phyloP scores from a whole-genome alignment of 2,113 vertebrate species.

The Albula glossodonta region DNA sequence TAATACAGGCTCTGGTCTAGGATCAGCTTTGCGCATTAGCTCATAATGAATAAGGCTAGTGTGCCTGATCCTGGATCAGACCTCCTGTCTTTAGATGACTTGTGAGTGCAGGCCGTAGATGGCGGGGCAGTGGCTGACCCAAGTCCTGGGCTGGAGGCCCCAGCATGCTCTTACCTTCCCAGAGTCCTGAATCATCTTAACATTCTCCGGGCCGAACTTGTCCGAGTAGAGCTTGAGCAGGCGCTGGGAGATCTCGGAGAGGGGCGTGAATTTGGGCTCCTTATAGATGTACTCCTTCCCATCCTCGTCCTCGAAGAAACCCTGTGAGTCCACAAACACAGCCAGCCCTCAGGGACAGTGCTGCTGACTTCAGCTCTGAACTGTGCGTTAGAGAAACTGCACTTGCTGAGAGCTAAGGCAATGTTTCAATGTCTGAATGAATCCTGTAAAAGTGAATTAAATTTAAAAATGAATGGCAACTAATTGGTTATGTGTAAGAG shows the following conservation, averaged over 20 bases:
- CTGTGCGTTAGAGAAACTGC: not conserved
- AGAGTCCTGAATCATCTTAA: slow-evolving; percentile 98
- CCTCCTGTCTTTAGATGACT: no score
- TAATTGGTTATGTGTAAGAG: not conserved
- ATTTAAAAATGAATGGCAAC: no score
- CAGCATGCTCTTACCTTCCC: slow-evolving; percentile 76
- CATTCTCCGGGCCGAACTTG: slow-evolving; percentile 97
- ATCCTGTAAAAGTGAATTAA: not conserved
- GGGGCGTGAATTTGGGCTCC: slow-evolving; percentile 94
- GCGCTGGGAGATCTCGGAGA: slow-evolving; percentile 95
- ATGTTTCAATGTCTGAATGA: not conserved
- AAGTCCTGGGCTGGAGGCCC: not conserved
- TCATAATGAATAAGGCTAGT: no score
- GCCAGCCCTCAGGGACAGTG: slow-evolving; percentile 24
- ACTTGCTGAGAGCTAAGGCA: not conserved
- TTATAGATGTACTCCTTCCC: slow-evolving; percentile 99
- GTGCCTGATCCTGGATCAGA: no score
- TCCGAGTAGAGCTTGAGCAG: slow-evolving; percentile 96
- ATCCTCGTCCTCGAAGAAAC: slow-evolving; percentile 96
- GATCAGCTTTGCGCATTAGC: no score
- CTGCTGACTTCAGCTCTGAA: not conserved
- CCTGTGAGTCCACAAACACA: slow-evolving; percentile 66
- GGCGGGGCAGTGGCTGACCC: no score
- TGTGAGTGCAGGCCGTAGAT: no score
- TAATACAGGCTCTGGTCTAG: no score